Evolutionary conservation across 1,140 invertebrate genomes (phyloP), one percentile per base, ranked within the genome.

Genomic region (Drosophila oshimai): DNA sequence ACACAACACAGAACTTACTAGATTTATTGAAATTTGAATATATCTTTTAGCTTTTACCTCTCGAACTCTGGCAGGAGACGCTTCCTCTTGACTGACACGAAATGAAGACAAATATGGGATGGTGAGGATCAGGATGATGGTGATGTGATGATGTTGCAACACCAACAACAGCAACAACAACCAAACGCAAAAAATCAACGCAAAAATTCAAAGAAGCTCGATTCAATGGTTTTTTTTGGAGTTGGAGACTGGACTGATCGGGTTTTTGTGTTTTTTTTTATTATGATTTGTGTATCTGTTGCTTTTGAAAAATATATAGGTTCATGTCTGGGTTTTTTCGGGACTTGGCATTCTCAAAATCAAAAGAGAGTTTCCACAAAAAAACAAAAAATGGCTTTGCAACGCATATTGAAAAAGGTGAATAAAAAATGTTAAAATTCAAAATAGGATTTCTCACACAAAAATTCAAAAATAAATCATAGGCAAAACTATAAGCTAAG

Each of bases 41-140:
- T 44, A 62, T 84, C 50, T 47, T 72, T 51, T 45, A 64, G 58
- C 60, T 87, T 87, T 86, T 86, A 86, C 80, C 80, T 86, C 80
- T 76, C 53, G 70, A 81, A 73, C 34, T 65, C 75, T 72, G 55
- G 49, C 61, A 61, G 57, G 50, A 74, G 17, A 49, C 68, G 68
- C 62, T 72, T 83, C 80, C 80, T 84, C 13, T 83, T 80, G 80
- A 86, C 80, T 86, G 80, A 86, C 76, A 86, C 81, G 61, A 79
- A 83, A 74, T 74, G 64, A 83, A 83, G 80, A 83, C 80, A 77
- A 83, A 79, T 54, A 44, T 22, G 65, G 37, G 53, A 71, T 72
- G 67, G 39, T 44, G n/a, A n/a, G 26, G 58, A 72, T 53, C 42
- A 41, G 44, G 78, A 81, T 73, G 78, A 55, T 73, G 50, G 28